Evolutionary conservation across 2,888 invertebrate species (phyloP).

Genomic region (Eueremaeus valkanovi): DNA sequence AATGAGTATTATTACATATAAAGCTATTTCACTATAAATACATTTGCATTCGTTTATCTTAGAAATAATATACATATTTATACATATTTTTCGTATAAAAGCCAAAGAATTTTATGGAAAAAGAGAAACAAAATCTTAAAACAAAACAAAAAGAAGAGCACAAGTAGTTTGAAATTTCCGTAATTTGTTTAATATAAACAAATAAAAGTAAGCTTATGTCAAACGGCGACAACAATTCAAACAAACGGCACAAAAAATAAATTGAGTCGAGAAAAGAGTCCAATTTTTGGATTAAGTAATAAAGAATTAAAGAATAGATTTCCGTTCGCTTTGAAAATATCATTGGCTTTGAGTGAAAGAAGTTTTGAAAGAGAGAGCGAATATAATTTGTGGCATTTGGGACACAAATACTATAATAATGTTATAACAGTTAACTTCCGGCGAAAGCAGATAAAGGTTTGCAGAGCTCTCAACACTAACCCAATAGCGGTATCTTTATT

Average conservation of each 20-base stretch:
- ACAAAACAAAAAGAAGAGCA: neutral
- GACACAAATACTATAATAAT: slow-evolving; percentile 22
- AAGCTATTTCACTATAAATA: slow-evolving; percentile 18
- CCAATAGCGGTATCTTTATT: neutral
- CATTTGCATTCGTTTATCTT: neutral
- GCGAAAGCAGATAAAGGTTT: slow-evolving; percentile 1
- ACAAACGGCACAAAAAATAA: too few relatives aligned
- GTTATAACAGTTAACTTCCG: slow-evolving; percentile 26
- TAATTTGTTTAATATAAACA: too few relatives aligned
- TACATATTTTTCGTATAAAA: neutral
- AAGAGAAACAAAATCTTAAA: neutral
- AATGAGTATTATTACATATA: neutral
- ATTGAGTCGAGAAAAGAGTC: neutral
- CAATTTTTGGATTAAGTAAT: neutral
- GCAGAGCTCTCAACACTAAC: slow-evolving; percentile 6
- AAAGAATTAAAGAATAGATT: neutral
- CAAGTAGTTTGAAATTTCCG: too few relatives aligned
- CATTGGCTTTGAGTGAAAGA: neutral
- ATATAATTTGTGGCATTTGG: neutral
- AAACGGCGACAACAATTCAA: too few relatives aligned
- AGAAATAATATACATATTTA: slow-evolving; percentile 1
- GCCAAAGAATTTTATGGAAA: neutral
- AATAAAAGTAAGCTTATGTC: too few relatives aligned
- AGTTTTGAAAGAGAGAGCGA: neutral
- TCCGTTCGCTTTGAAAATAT: neutral